phyloP scores from a whole-genome alignment of 2,888 invertebrate species.

The Parelbella ahira region DNA sequence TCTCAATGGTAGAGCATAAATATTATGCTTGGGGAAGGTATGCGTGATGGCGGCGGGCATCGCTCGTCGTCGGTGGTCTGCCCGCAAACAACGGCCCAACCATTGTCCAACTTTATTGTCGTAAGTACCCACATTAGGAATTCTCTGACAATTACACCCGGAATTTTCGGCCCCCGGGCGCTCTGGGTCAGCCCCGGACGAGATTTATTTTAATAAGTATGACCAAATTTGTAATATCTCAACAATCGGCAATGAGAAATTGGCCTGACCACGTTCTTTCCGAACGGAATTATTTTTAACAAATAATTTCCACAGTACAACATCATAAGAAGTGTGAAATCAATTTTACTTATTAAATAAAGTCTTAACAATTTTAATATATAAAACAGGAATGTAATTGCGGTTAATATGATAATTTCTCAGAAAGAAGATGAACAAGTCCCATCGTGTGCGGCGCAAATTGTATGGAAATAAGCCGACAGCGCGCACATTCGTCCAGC shows the following conservation, averaged over 20 bases:
- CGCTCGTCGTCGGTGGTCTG: conserved; percentile 60
- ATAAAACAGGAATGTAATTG: conserved; percentile 25
- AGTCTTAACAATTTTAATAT: no score
- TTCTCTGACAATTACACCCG: conserved; percentile 28
- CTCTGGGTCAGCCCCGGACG: conserved; percentile 4
- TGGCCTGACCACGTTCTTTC: no score
- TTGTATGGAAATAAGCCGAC: conserved; percentile 66
- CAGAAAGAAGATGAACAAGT: conserved; percentile 36
- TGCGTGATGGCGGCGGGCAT: conserved; percentile 31
- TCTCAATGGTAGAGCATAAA: conserved; percentile 30
- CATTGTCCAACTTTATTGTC: conserved; percentile 65
- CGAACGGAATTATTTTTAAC: no score
- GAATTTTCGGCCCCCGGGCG: conserved; percentile 25
- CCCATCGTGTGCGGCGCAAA: conserved; percentile 63
- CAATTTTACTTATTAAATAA: no score
- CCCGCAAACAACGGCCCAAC: conserved; percentile 54
- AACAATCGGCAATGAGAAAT: background rate
- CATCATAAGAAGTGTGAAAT: no score
- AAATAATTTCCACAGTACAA: no score
- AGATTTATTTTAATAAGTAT: conserved; percentile 8
- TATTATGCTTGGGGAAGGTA: conserved; percentile 34
- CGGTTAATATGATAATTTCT: conserved; percentile 40
- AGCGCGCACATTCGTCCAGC: conserved; percentile 44
- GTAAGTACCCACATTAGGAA: conserved; percentile 45
- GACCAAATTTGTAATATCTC: background rate